phyloP scores from a whole-genome alignment of 1,140 invertebrate species.

The Oncopodura yosiiana region DNA sequence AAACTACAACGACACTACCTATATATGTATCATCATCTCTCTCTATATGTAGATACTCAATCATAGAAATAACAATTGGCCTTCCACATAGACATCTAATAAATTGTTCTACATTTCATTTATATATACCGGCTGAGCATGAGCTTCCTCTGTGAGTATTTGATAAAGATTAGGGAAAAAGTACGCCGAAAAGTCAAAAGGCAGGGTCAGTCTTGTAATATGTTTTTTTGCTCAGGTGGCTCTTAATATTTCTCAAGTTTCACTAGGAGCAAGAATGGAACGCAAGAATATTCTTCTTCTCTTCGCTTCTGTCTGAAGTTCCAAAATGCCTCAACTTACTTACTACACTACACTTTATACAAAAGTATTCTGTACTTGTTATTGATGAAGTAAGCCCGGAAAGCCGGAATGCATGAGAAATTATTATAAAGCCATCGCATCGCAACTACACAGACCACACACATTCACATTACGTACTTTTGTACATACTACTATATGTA shows the following conservation, averaged over 20 bases:
- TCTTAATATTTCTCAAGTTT: background rate
- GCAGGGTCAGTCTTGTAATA: too few species aligned
- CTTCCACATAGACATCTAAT: too few species aligned
- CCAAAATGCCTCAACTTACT: conserved; percentile 4
- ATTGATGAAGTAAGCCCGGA: conserved; percentile 34
- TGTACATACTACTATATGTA: background rate
- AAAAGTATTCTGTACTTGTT: conserved; percentile 21
- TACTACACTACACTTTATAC: conserved; percentile 10
- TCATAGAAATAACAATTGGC: too few species aligned
- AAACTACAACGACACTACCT: too few species aligned
- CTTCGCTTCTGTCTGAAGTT: background rate
- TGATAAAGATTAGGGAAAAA: too few species aligned
- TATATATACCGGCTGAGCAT: too few species aligned
- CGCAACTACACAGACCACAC: conserved; percentile 23
- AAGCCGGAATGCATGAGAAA: conserved; percentile 35
- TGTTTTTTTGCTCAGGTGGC: conserved; percentile 16
- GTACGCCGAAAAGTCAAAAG: too few species aligned
- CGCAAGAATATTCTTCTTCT: conserved; percentile 1
- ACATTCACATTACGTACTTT: conserved; percentile 26
- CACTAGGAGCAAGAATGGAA: background rate
- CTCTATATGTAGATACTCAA: too few species aligned
- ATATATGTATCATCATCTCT: too few species aligned
- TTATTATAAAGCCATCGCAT: conserved; percentile 32
- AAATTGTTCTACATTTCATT: too few species aligned
- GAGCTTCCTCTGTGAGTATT: too few species aligned